Conservation (phyloP, 2,113 vertebrate species). For the Loxodonta africana region DNA sequence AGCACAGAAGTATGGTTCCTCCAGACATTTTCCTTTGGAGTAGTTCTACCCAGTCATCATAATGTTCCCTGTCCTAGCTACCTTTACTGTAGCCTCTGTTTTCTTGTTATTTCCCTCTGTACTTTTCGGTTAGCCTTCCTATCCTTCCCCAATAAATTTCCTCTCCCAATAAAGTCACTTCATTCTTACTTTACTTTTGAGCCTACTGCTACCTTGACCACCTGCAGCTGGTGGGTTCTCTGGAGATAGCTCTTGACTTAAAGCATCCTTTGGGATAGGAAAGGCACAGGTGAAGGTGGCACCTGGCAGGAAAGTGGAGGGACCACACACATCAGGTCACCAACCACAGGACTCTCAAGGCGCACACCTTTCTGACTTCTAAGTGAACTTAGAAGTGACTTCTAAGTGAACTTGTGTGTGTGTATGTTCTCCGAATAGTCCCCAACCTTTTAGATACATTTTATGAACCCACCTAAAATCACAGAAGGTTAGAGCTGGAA, state of each 20-base stretch:
- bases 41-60: background rate
- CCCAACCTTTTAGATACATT: background rate
- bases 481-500: background rate
- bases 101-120: background rate
- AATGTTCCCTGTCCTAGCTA: background rate
- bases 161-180: background rate
- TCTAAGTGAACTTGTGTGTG: background rate
- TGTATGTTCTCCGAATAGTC: background rate
- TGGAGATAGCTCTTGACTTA: background rate
- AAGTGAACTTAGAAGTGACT: background rate
- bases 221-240: background rate
- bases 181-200: background rate
- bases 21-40: background rate
- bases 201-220: background rate
- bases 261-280: background rate
- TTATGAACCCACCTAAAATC: background rate
- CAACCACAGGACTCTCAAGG: background rate
- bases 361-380: background rate
- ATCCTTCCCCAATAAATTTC: background rate
- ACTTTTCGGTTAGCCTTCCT: background rate
- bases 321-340: background rate
- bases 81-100: fast-evolving
- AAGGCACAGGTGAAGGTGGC: background rate
- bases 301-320: background rate
- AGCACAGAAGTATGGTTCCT: background rate